Base-by-base conservation (phyloP, 1,140 invertebrate species). In the Forficula auricularia region DNA sequence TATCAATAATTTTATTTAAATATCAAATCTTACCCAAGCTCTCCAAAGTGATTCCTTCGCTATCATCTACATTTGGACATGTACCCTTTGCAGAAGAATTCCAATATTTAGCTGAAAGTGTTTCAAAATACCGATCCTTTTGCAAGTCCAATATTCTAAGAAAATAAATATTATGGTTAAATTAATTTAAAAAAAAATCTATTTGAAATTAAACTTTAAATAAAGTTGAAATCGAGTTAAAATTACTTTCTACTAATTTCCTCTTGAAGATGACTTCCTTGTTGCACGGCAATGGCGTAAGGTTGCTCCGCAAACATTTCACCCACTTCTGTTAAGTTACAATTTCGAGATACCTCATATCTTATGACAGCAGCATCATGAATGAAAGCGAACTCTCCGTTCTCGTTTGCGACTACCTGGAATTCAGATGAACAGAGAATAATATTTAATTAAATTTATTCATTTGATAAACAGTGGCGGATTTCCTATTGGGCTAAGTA, bases 251-350 rank as follows among this genome's bases (percentile, higher is more conserved):
- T 73, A 51, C 79, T 83, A 33, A 90, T 67, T 59, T 86, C 77
- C 56, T 87, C 82, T 58, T 84, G 77, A 6, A 81, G 54, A 55
- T 79, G 70, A 49, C 82, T 86, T 16, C 84, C 84, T 59, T 87
- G 82, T 54, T 85, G 82, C 0, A 89, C 81, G 0, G 83, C 86
- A 12, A 89, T 73, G 1, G 84, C 83, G 51, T 86, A 88, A 0
- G 86, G 85, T 52, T 84, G 80, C 57, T 89, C 85, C 1, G 82
- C 84, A 56, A 90, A 89, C 2, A 82, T 73, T 53, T 89, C 84
- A 0, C 86, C 86, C 19, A 90, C 79, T 57, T 86, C 76, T 0
- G 82, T 86, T 12, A 90, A 63, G 57, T 86, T 85, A 54, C 85
- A 89, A 54, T 87, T 85, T 14, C 65, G 63, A 16, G 77, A 82